Conservation (phyloP, 2,888 invertebrate genomes). For the Lycaena phlaeas region DNA sequence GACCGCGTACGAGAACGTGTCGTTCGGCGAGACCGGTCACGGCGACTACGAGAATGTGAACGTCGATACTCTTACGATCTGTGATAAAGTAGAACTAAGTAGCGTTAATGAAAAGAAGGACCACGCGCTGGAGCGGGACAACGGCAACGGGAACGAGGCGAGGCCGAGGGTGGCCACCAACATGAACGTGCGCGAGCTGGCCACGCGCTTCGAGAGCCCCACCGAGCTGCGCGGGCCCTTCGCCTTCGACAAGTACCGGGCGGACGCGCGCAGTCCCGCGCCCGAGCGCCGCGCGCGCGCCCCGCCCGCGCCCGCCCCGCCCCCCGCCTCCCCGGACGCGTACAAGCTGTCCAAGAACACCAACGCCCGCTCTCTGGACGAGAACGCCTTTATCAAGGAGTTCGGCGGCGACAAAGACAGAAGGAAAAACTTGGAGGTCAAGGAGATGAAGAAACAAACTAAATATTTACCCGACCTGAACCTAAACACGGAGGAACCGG, state of each 20-base stretch:
- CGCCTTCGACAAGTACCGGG: constrained; percentile 66
- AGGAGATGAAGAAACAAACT: constrained; percentile 72
- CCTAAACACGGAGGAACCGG: constrained; percentile 43
- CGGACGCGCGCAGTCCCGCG: constrained; percentile 51
- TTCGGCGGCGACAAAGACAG: constrained; percentile 70
- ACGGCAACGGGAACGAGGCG: constrained; percentile 52
- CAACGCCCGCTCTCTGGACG: constrained; percentile 80
- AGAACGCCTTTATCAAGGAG: constrained; percentile 81
- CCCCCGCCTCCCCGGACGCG: constrained; percentile 75
- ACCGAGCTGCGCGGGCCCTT: constrained; percentile 73
- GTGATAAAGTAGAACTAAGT: constrained; percentile 42
- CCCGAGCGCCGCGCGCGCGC: constrained; percentile 41
- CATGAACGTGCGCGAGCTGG: constrained; percentile 75
- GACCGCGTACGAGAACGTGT: constrained; percentile 48
- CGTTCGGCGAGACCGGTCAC: constrained; percentile 30
- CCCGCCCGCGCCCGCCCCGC: constrained; percentile 52
- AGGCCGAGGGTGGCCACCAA: constrained; percentile 28
- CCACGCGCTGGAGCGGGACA: constrained; percentile 43
- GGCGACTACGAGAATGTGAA: constrained; percentile 54
- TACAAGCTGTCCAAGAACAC: constrained; percentile 73
- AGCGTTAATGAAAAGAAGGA: constrained; percentile 24
- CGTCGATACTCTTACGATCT: constrained; percentile 43
- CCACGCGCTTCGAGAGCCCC: constrained; percentile 77
- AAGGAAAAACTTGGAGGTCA: constrained; percentile 76
- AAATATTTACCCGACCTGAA: constrained; percentile 65